Percentiles rank a stretch among this genome's conserved stretches.
Evolutionary conservation across 2,797 vertebrate species (phyloP).

Genomic region (Psittacula echo): DNA sequence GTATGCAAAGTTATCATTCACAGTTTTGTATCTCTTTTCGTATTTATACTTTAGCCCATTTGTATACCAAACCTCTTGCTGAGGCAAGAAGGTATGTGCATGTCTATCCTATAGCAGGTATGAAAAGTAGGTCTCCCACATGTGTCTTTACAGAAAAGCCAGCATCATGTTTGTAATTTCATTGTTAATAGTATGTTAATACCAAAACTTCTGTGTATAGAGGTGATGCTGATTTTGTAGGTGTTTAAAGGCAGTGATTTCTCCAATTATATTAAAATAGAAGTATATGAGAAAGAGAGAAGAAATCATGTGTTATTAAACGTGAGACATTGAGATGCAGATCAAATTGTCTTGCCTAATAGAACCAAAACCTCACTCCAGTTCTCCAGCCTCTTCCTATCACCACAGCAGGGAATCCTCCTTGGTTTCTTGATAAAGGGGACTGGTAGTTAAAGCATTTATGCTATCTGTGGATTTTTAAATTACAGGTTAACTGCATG

Average conservation of each 20-base stretch:
- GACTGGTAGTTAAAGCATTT: not conserved
- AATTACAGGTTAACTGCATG: not conserved
- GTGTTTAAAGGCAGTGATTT: not conserved
- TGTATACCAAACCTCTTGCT: not conserved
- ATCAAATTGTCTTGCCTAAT: not conserved
- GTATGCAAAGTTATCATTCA: not conserved
- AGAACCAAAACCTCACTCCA: not conserved
- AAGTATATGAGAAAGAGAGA: not conserved
- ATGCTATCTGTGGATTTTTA: not conserved
- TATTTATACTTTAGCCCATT: not conserved
- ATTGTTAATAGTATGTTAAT: not conserved
- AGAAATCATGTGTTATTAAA: not conserved
- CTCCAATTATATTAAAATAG: not conserved
- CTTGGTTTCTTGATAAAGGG: fast-evolving
- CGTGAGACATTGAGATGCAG: not conserved
- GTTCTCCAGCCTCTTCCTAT: not conserved
- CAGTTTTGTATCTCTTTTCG: not conserved
- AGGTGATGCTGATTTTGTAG: not conserved
- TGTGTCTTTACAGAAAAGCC: not conserved
- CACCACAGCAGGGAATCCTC: not conserved
- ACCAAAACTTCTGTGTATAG: not conserved
- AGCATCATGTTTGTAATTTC: not conserved
- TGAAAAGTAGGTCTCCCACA: not conserved
- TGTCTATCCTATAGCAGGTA: not conserved
- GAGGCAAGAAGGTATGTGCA: not conserved